Percentiles rank a stretch among this genome's conserved stretches.
These are phyloP conservation scores for Hybognathus amarus DNA, from an alignment of 2,797 vertebrate genomes.

Conservation along the genomic window DNA sequence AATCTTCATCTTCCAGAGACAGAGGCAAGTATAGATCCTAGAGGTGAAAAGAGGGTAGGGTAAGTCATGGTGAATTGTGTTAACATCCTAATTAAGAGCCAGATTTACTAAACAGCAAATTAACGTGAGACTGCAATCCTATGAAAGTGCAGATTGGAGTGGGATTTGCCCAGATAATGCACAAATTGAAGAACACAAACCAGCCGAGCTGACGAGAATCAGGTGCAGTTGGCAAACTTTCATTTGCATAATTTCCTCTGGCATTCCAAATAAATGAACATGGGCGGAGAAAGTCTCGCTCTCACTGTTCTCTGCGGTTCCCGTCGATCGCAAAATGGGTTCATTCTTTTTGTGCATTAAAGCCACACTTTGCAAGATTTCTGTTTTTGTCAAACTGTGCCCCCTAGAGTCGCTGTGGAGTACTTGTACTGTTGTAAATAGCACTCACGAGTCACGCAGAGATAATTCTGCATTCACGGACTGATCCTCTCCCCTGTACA, in stretches of 20 bases:
- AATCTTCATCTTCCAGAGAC: constrained; percentile 97
- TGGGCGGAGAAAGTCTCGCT: too few species aligned
- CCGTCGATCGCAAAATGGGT: too few species aligned
- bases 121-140: not conserved
- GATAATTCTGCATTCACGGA: too few species aligned
- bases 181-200: not conserved
- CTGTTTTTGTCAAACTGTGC: too few species aligned
- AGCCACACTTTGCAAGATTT: too few species aligned
- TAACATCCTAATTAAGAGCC: not conserved
- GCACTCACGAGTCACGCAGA: too few species aligned
- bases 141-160: not conserved
- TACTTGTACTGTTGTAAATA: too few species aligned
- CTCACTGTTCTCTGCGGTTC: too few species aligned
- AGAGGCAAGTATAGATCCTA: constrained; percentile 97
- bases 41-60: constrained; percentile 61
- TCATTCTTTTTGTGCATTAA: too few species aligned
- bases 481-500: too few species aligned
- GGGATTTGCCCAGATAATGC: not conserved
- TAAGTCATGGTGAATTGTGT: constrained; percentile 22
- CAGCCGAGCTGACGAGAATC: not conserved
- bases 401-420: too few species aligned
- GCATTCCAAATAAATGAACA: not conserved
- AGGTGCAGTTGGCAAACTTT: not conserved
- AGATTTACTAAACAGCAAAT: not conserved
- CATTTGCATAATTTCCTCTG: not conserved